Evolutionary conservation across 1,140 invertebrate species (phyloP), one percentile per base, ranked within the genome.

Genomic region (Bombus impatiens): DNA sequence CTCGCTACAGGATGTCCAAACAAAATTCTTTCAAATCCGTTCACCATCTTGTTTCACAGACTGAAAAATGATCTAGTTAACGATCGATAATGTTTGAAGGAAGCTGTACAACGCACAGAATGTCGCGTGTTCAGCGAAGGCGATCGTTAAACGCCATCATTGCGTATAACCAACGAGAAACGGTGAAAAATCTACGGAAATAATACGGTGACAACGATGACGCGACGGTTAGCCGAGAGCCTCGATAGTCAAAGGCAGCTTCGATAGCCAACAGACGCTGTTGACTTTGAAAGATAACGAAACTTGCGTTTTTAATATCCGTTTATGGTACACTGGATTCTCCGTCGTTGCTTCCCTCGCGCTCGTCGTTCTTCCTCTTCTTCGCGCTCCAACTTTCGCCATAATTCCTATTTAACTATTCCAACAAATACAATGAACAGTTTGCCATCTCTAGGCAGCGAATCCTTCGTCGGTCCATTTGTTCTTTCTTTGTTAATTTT

Each of bases 131-230:
- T 35, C 78, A 35, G 57, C 53, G 42, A 59, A 53, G n/a, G 32
- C n/a, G 72, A 37, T 47, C 71, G 25, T 37, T 35, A 10, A 84
- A 71, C 47, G 28, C 37, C 71, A 78, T 80, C 80, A 67, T 80
- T 42, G 71, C 83, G 47, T 65, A 72, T 74, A 71, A 85, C 28
- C 77, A 80, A 85, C 78, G 77, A 70, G 57, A 53, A 86, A 86
- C 79, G 59, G 71, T 86, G 82, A 82, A 82, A 86, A 86, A 86
- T 76, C 84, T 86, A 86, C 71, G 79, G 84, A 86, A 86, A 81
- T 70, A 53, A 86, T 40, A n/a, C 25, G 78, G 37, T 25, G 53
- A 37, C 57, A 86, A 81, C 70, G 47, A 53, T 1, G 18, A 32
- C 15, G 25, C 62, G 76, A 28, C 57, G 35, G 32, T 37, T n/a